A percentile compares a stretch with the other conserved stretches of the same genome.
phyloP scores from a whole-genome alignment of 2,888 invertebrate genomes.

The Neuroscelio doddi region DNA sequence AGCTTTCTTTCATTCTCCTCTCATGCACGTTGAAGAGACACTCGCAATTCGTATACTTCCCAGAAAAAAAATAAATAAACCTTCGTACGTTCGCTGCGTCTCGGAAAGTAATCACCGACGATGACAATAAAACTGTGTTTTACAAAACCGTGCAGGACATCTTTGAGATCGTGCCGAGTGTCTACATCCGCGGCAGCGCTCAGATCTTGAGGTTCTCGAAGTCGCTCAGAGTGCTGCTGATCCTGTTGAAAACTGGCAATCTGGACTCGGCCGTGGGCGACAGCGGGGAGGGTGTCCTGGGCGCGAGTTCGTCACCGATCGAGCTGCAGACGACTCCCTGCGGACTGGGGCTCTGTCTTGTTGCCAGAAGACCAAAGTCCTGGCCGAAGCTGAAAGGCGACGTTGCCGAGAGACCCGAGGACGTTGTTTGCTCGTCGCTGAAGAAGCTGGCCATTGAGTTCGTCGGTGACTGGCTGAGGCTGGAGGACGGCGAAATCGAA shows the following conservation, averaged over 20 bases:
- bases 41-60: no score
- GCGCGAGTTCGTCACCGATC: conserved; percentile 51
- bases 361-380: conserved; percentile 67
- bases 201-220: conserved; percentile 66
- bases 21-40: no score
- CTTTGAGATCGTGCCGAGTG: no score
- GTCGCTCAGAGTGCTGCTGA: conserved; percentile 74
- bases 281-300: conserved; percentile 62
- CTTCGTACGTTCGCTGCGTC: no score
- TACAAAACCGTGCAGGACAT: no score
- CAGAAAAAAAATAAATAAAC: conserved; percentile 23
- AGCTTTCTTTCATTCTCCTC: conserved; percentile 6
- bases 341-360: conserved; percentile 74
- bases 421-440: conserved; percentile 73
- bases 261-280: conserved; percentile 76
- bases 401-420: conserved; percentile 62
- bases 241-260: conserved; percentile 86
- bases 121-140: no score
- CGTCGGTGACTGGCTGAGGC: conserved; percentile 78
- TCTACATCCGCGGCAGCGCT: no score
- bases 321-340: conserved; percentile 43
- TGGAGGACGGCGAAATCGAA: conserved; percentile 77
- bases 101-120: not conserved
- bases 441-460: conserved; percentile 78
- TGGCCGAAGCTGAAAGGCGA: conserved; percentile 65